Evolutionary conservation across 2,888 invertebrate genomes (phyloP).

Genomic region (Drosophila anceps): DNA sequence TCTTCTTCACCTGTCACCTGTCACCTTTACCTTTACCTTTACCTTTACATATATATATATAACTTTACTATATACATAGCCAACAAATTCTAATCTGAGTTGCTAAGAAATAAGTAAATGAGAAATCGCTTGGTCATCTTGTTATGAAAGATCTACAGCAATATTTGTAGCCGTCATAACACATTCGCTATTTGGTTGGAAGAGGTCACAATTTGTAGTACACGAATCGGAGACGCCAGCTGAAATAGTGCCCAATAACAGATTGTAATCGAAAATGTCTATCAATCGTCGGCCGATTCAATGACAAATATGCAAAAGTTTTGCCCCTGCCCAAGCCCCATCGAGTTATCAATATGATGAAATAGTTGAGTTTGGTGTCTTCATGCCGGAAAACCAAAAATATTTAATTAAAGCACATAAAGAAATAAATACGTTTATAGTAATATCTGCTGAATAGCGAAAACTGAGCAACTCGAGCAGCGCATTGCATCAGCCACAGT

Average conservation of each 20-base stretch:
- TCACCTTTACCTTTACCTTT: not conserved
- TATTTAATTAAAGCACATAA: slow-evolving; percentile 4
- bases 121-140: not conserved
- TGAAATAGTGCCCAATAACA: slow-evolving; percentile 8
- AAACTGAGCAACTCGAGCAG: slow-evolving; percentile 29
- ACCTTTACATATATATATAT: too few relatives aligned
- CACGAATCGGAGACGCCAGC: not conserved
- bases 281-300: slow-evolving; percentile 8
- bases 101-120: not conserved
- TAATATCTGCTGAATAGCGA: slow-evolving; percentile 4
- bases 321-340: not conserved
- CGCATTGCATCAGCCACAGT: slow-evolving; percentile 52
- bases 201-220: slow-evolving; percentile 8
- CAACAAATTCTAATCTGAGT: not conserved
- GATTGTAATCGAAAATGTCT: slow-evolving; percentile 12
- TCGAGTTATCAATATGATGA: slow-evolving; percentile 32
- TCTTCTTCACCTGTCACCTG: not conserved
- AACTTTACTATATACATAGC: too few relatives aligned
- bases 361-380: slow-evolving; percentile 33
- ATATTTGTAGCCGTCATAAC: slow-evolving; percentile 3
- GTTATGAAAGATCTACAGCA: not conserved
- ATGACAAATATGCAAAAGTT: slow-evolving; percentile 7
- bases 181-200: not conserved
- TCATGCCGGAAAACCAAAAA: slow-evolving; percentile 40
- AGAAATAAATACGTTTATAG: not conserved